phyloP scores from a whole-genome alignment of 2,113 vertebrate species.

The Myiagra hebetior region DNA sequence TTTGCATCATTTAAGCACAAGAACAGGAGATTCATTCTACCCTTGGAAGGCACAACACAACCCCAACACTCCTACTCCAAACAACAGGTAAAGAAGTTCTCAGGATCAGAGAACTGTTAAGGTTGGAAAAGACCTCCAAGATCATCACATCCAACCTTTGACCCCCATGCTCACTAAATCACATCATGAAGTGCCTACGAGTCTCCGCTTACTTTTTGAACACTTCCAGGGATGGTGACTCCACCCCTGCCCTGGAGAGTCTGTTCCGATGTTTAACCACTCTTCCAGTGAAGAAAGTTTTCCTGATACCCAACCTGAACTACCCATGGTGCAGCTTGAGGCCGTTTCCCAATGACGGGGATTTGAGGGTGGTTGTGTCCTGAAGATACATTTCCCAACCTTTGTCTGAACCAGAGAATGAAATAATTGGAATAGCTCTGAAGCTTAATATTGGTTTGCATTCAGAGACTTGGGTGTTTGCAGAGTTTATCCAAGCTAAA shows the following conservation, averaged over 20 bases:
- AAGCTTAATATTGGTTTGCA: neutral
- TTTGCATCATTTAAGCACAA: neutral
- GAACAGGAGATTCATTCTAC: neutral
- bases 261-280: neutral
- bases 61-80: neutral
- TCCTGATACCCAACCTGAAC: neutral
- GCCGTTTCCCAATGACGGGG: fast-evolving
- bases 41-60: neutral
- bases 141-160: neutral
- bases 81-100: neutral
- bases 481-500: neutral
- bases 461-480: neutral
- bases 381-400: neutral
- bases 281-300: neutral
- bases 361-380: neutral
- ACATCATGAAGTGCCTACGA: neutral
- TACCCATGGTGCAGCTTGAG: neutral
- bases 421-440: neutral
- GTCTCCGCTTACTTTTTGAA: neutral
- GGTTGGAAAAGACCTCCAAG: neutral
- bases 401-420: neutral
- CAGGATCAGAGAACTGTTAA: neutral
- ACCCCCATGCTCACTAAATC: neutral
- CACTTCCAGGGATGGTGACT: neutral
- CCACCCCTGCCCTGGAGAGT: neutral